Evolutionary conservation across 1,140 invertebrate genomes (phyloP).

Genomic region (Harlomillsia oculata): DNA sequence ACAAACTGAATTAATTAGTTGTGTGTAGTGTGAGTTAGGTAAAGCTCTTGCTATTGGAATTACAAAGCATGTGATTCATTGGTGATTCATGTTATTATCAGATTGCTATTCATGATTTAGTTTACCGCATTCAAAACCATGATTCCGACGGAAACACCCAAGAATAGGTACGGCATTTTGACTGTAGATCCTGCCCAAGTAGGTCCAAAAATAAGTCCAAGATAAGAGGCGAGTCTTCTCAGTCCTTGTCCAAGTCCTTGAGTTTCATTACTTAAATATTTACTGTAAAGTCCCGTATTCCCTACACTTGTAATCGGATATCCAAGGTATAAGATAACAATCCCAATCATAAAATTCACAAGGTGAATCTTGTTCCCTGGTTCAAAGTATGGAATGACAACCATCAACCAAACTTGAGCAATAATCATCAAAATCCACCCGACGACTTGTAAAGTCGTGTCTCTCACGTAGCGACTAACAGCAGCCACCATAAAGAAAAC

Average conservation of each 20-base stretch:
- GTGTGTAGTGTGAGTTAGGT: not conserved
- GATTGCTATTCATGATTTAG: not conserved
- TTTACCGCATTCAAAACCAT: conserved; percentile 23
- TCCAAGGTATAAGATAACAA: conserved; percentile 21
- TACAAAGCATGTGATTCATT: not conserved
- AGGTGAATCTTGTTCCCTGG: conserved; percentile 6
- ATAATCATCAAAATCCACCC: conserved; percentile 16
- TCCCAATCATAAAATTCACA: conserved; percentile 19
- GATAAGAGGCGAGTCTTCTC: conserved; percentile 21
- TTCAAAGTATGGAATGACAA: conserved; percentile 21
- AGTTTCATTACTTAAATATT: conserved; percentile 24
- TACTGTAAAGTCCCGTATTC: conserved; percentile 24
- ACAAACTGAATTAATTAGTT: not conserved
- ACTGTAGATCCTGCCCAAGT: conserved; percentile 19
- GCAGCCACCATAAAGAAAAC: conserved; percentile 20
- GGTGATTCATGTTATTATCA: not conserved
- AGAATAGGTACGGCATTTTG: conserved; percentile 9
- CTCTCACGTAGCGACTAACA: conserved; percentile 17
- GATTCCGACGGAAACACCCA: conserved; percentile 16
- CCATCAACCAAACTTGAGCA: conserved; percentile 23
- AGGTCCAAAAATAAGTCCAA: conserved; percentile 29
- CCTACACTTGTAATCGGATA: conserved; percentile 29
- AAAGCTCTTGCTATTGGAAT: not conserved
- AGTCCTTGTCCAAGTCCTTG: conserved; percentile 28
- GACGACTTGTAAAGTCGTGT: conserved; percentile 20